phyloP scores from a whole-genome alignment of 2,888 invertebrate species.

The Gryllus longicercus region DNA sequence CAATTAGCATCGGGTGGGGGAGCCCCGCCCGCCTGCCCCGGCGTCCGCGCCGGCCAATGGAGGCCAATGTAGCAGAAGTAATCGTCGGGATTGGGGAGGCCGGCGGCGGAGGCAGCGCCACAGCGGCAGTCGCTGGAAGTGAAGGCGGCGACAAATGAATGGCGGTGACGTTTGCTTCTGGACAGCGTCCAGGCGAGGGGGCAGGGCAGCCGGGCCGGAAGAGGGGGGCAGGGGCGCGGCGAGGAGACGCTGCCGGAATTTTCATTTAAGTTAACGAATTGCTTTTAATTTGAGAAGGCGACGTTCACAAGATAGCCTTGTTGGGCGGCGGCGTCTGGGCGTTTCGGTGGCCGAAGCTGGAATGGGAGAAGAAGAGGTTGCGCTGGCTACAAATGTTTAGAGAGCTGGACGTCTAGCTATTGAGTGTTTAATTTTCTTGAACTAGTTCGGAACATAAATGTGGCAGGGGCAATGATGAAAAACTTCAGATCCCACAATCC shows the following conservation, averaged over 20 bases:
- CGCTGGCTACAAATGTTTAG: no score
- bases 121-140: not conserved
- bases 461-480: no score
- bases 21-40: not conserved
- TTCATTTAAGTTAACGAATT: not conserved
- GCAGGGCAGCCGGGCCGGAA: no score
- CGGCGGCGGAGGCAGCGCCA: not conserved
- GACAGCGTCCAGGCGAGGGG: not conserved
- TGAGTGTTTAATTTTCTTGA: no score
- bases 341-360: no score
- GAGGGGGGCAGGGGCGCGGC: not conserved
- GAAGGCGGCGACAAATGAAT: slow-evolving; percentile 17
- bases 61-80: slow-evolving; percentile 6
- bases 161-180: not conserved
- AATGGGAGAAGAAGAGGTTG: no score
- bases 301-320: slow-evolving; percentile 4
- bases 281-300: not conserved
- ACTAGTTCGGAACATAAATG: no score
- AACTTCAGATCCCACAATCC: no score
- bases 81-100: not conserved
- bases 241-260: not conserved
- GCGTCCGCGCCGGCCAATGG: not conserved
- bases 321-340: not conserved
- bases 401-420: no score
- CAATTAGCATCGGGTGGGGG: not conserved